Evolutionary conservation across 2,797 vertebrate genomes (phyloP), one percentile per base, ranked within the genome.

Genomic region (Poecilia wingei): DNA sequence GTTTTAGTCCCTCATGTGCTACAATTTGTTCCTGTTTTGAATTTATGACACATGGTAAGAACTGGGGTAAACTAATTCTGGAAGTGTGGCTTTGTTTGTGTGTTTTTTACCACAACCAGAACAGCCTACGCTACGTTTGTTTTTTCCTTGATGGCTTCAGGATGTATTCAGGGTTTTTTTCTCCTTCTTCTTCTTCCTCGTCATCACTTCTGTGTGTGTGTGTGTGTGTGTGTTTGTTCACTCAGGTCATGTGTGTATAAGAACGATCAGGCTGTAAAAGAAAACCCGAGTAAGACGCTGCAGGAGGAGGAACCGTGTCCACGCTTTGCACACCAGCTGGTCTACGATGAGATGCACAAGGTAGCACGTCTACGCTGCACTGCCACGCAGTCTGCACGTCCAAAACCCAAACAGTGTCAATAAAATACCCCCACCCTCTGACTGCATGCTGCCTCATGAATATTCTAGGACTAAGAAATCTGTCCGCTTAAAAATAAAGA

Each of bases 291-390:
- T 84, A 99, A 99, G 94, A 96, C 96, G 82, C 95, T 98, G 74
- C 98, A 98, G 91, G 98, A 99, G 79, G 98, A 99, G 89, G 98
- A 99, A 84, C 98, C 98, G 0, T 99, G 98, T 87, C 98, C 98
- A 31, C 97, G 98, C 83, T 99, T 99, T 74, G 98, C 98, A 85
- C 98, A 99, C 94, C 98, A 99, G 81, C 96, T 99, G 84, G 98
- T 99, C 25, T 99, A 99, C 0, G 98, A 99, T 81, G 98, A 99
- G 88, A 93, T 99, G 93, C 98, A 99, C 94, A 99, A 99, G 97
- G 98, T 99, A 82, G 73, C 66, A 68, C 49, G 9, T 39, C 6
- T 12, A 49, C 53, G 3, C 39, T 18, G 0, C 13, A 3, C 16
- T 45, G 2, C 25, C 1, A 33, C 46, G 20, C 61, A 20, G 28